Conservation (phyloP, 2,888 invertebrate species). For the Andrena fulva region DNA sequence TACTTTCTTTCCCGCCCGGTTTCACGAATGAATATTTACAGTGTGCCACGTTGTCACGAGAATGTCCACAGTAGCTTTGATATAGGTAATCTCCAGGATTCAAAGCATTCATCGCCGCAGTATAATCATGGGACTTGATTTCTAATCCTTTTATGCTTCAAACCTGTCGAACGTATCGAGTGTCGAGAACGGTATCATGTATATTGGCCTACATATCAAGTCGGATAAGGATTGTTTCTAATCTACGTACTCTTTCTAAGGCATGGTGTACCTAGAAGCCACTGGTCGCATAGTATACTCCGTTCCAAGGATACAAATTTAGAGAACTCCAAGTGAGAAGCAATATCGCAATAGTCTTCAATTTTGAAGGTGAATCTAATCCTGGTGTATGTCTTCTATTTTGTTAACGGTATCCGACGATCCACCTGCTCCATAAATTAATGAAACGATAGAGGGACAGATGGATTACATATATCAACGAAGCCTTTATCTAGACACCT, state of each 20-base stretch:
- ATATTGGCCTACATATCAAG: constrained; percentile 26
- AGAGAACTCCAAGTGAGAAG: not conserved
- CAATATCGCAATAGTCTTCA: not conserved
- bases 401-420: not conserved
- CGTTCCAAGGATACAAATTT: not conserved
- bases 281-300: not conserved
- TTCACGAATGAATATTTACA: too few species aligned
- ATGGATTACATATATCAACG: not conserved
- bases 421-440: not conserved
- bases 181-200: constrained; percentile 25
- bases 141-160: constrained; percentile 36
- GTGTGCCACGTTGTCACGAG: too few species aligned
- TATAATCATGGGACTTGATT: constrained; percentile 18
- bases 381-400: not conserved
- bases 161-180: constrained; percentile 28
- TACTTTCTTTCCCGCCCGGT: too few species aligned
- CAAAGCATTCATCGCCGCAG: not conserved
- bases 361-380: not conserved
- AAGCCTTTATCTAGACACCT: constrained; percentile 20
- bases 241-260: not conserved
- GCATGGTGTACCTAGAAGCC: not conserved
- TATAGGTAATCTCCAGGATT: not conserved
- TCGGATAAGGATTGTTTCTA: constrained; percentile 24
- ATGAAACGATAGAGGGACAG: too few species aligned
- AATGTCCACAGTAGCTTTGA: not conserved